A percentile compares a stretch with the other conserved stretches of the same genome.
Evolutionary conservation across 2,113 vertebrate genomes (phyloP).

Genomic region (Nerophis lumbriciformis): DNA sequence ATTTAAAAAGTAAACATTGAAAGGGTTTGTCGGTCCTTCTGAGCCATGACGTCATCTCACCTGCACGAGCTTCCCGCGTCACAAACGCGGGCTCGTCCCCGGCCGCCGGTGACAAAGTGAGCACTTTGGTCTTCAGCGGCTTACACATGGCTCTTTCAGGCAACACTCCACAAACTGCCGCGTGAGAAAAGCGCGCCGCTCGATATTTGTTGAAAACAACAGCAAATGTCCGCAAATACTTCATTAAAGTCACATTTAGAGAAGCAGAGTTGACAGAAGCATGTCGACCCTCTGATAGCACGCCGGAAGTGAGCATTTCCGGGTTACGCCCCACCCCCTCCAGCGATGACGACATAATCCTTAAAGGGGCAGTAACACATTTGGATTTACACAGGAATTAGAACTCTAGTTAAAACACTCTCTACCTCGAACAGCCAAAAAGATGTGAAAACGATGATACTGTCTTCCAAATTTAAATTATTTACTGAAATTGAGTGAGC

Average conservation of each 20-base stretch:
- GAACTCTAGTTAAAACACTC: no score
- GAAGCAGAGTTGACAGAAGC: neutral
- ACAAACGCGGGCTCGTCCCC: conserved; percentile 26
- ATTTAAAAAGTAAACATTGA: neutral
- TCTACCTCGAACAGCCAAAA: no score
- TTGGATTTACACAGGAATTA: no score
- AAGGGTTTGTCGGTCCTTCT: neutral
- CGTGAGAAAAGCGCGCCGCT: conserved; percentile 12
- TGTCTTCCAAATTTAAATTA: no score
- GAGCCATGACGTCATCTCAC: conserved; percentile 14
- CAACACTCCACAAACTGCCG: conserved; percentile 1
- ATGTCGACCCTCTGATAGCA: conserved; percentile 22
- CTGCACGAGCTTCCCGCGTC: conserved; percentile 18
- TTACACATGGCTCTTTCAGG: conserved; percentile 52
- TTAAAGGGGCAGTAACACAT: conserved; percentile 43
- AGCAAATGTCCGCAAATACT: neutral
- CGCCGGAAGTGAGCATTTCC: conserved; percentile 32
- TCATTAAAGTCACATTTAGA: conserved; percentile 27
- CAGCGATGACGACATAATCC: conserved; percentile 7
- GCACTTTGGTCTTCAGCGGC: conserved; percentile 62
- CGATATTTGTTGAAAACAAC: neutral
- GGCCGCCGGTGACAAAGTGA: conserved; percentile 38
- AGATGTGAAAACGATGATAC: no score
- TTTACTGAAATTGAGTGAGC: no score
- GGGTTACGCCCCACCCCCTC: conserved; percentile 49